Base-by-base conservation (phyloP, 2,888 invertebrate genomes). In the Flexamia atlantica region DNA sequence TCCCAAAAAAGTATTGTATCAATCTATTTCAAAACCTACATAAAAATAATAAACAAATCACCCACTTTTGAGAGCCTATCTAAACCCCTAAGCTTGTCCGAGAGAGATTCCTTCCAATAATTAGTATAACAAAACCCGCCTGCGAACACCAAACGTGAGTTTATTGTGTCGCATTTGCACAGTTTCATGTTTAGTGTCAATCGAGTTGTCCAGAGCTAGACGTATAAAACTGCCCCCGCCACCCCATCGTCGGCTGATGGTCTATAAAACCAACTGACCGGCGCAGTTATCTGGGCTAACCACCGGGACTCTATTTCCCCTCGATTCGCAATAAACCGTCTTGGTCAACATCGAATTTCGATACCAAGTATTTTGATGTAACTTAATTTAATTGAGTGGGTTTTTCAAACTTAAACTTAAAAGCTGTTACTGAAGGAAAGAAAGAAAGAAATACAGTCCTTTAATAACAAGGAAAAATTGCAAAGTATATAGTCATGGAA, bases 171-270 rank as follows among this genome's bases (percentile, higher is more conserved):
- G 40, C 40, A 70, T 70, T 70, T 30, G 64, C 64, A 64, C 28
- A 28, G 64, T 64, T 64, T 28, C 64, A 64, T 14, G 64, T 64
- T 64, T 64, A 64, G 64, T 64, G 64, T 64, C 64, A 64, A 64
- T 64, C 64, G 70, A 17, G 70, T 70, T 70, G 50, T 76, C 76
- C 42, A 36, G 17, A 1, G 40, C 76, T 50, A 76, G 76, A 76
- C 76, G 28, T 76, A 76, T 76, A 76, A 76, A 76, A 76, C 76
- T 76, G 76, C 36, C 76, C 76, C 40, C n/a, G 40, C 76, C 46
- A 23, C 30, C 23, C 70, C 70, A 4, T 1, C 42, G 9, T 14
- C 72, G 28, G 25, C 17, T 30, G 28, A 46, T 76, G 46, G 76
- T 28, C 76, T 28, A 76, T 42, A 25, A 76, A 76, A 14, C 42